phyloP scores from a whole-genome alignment of 1,140 invertebrate genomes.

The Zophobas atratus region DNA sequence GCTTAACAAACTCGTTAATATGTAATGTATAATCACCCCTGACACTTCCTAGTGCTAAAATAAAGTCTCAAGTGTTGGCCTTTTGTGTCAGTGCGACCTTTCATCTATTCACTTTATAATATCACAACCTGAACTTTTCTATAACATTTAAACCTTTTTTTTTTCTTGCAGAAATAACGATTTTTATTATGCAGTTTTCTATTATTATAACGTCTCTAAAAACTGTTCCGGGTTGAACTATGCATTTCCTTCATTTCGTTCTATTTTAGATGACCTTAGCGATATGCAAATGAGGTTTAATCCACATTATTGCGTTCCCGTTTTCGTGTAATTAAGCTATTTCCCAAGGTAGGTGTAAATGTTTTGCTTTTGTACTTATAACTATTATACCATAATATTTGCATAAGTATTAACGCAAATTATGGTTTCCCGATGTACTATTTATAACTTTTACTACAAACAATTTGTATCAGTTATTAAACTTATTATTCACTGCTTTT shows the following conservation, averaged over 20 bases:
- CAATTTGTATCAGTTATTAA: too few relatives aligned
- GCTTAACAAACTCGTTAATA: not conserved
- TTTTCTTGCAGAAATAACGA: not conserved
- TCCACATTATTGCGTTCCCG: not conserved
- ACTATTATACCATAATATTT: not conserved
- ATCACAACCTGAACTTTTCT: conserved; percentile 7
- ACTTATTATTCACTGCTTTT: too few relatives aligned
- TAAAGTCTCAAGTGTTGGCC: not conserved
- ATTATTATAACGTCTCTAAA: too few relatives aligned
- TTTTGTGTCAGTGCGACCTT: not conserved
- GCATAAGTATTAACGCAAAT: not conserved
- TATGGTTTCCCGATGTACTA: too few relatives aligned
- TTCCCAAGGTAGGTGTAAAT: not conserved
- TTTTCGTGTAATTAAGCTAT: conserved; percentile 17
- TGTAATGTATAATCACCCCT: not conserved
- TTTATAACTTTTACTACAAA: too few relatives aligned
- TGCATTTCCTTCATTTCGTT: not conserved
- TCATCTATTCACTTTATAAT: not conserved
- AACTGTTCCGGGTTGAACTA: not conserved
- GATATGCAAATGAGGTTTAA: conserved; percentile 1
- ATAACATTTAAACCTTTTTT: conserved; percentile 4
- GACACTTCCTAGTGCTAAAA: conserved; percentile 1
- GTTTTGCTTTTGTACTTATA: not conserved
- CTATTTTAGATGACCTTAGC: conserved; percentile 19
- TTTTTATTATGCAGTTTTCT: too few relatives aligned